Conservation (phyloP, 2,797 vertebrate species). For the Intellagama lesueurii region DNA sequence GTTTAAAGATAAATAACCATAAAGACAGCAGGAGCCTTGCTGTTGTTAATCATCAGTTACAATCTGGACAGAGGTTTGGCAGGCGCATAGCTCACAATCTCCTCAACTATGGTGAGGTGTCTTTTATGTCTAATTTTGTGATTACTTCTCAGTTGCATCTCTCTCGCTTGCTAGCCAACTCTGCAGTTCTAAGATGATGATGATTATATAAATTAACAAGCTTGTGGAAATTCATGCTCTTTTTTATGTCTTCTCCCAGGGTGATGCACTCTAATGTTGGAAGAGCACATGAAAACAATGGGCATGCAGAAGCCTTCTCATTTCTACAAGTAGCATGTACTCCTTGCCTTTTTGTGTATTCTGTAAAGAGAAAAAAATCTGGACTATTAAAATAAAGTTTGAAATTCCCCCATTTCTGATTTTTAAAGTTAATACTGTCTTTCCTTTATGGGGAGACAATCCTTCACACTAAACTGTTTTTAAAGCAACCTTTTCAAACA, state of each 20-base stretch:
- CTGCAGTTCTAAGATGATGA: background rate
- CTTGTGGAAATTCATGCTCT: background rate
- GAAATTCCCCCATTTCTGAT: constrained; percentile 57
- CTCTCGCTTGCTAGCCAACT: too few relatives aligned
- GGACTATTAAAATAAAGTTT: constrained; percentile 16
- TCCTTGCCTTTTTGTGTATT: constrained; percentile 35
- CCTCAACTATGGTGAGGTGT: background rate
- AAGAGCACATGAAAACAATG: background rate
- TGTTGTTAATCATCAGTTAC: background rate
- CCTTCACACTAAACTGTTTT: constrained; percentile 55
- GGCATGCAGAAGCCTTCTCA: background rate
- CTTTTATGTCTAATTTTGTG: background rate
- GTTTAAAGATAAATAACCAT: background rate
- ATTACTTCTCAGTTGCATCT: background rate
- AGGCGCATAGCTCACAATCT: background rate
- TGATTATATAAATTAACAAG: background rate
- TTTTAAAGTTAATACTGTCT: constrained; percentile 29
- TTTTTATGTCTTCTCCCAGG: background rate
- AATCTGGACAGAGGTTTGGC: background rate
- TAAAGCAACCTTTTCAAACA: constrained; percentile 55
- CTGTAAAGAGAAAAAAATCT: constrained; percentile 23
- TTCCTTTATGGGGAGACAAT: constrained; percentile 52
- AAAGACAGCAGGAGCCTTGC: background rate
- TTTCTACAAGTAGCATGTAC: background rate
- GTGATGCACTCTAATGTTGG: background rate